Base-by-base conservation (phyloP, 1,140 invertebrate species). In the Psilanteris sp. region DNA sequence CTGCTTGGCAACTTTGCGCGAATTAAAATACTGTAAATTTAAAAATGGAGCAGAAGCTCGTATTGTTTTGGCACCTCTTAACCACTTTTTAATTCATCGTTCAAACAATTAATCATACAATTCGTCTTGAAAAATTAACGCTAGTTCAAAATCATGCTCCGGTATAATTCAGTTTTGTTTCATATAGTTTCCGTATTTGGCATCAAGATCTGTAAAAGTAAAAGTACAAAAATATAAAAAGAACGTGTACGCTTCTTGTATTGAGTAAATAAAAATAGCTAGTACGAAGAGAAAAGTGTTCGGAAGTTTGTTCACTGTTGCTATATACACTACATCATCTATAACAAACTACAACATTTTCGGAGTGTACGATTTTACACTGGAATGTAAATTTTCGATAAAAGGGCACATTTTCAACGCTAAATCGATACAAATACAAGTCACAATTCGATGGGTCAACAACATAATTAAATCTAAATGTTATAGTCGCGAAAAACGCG, bases 371-470 rank as follows among this genome's bases (percentile, higher is more conserved):
- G 24, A 2, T 9, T 57, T 41, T 3, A 54, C 34, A 54, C 22
- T 46, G 41, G 41, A 61, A 46, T 61, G 55, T 37, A 61, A 61
- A 18, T 59, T 37, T 36, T 43, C 9, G 24, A 43, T 36, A 43
- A 26, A 26, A 7, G 4, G 16, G 24, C 7, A 26, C 6, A n/a
- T 36, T 10, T 16, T 36, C 18, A 52, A 34, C 7, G 13, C 55
- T 61, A 61, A 41, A 61, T 14, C 7, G 9, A 54, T 24, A 59
- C 32, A 29, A 41, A 22, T 46, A 44, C 20, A 44, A 46, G 55
- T 61, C 29, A 36, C 14, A 29, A 36, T 18, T 29, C 29, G 5
- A 8, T 27, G 16, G 15, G 41, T 44, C 41, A 44, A 44, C 41
- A 43, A 43, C 14, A 13, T 13, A 7, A n/a, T 36, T 6, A 36